phyloP scores from a whole-genome alignment of 2,888 invertebrate genomes.

The Macropis europaea region DNA sequence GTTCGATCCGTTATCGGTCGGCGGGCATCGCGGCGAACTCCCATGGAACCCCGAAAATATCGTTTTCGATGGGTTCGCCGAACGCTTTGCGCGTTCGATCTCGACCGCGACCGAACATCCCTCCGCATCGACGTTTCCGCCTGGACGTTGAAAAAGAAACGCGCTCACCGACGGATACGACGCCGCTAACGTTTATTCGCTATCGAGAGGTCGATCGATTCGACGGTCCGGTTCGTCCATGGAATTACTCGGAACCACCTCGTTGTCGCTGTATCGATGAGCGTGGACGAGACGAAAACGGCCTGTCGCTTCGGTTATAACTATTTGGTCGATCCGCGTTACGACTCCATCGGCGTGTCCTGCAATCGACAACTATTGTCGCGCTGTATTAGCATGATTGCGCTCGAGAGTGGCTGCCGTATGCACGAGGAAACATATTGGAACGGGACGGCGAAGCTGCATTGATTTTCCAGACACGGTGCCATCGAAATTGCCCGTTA shows the following conservation, averaged over 20 bases:
- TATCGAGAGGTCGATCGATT: too few species aligned
- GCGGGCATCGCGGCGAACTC: background rate
- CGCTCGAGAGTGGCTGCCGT: background rate
- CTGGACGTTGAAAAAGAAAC: background rate
- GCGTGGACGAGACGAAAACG: background rate
- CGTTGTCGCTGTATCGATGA: too few species aligned
- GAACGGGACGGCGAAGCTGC: background rate
- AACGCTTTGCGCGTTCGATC: background rate
- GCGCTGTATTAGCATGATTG: slow-evolving; percentile 31
- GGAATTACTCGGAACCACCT: too few species aligned
- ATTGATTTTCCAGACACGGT: slow-evolving; percentile 20
- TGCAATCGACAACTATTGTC: slow-evolving; percentile 34
- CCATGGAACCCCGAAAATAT: background rate
- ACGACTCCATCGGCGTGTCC: slow-evolving; percentile 10
- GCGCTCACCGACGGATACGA: too few species aligned
- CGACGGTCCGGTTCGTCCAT: too few species aligned
- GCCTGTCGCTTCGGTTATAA: background rate
- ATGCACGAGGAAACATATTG: slow-evolving; percentile 2
- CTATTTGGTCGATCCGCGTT: slow-evolving; percentile 2
- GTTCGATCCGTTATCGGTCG: slow-evolving; percentile 13
- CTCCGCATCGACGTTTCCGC: too few species aligned
- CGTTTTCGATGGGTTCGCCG: background rate
- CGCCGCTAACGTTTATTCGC: too few species aligned
- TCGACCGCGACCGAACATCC: too few species aligned
- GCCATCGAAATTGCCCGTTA: slow-evolving; percentile 16